Conservation (phyloP, 2,888 invertebrate species). For the Syrphus vitripennis region DNA sequence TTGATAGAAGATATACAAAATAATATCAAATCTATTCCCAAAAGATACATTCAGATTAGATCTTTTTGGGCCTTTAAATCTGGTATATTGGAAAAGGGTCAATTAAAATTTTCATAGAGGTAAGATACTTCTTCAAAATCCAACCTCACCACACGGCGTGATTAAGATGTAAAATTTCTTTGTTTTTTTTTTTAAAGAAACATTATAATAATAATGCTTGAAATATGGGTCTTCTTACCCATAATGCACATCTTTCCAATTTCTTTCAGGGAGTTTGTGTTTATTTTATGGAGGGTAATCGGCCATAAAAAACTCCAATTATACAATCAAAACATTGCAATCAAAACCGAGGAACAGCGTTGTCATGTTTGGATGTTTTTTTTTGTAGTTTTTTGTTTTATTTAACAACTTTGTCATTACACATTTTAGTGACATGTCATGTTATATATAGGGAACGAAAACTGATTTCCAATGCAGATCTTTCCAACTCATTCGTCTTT, state of each 20-base stretch:
- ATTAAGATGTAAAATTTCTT: conserved; percentile 58
- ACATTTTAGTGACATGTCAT: conserved; percentile 49
- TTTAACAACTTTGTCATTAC: conserved; percentile 49
- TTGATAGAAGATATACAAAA: conserved; percentile 7
- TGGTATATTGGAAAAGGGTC: neutral
- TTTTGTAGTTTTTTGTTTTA: neutral
- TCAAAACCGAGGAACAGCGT: conserved; percentile 9
- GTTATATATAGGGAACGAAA: conserved; percentile 19
- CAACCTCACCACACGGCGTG: conserved; percentile 28
- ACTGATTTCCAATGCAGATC: conserved; percentile 34
- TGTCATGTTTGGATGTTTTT: conserved; percentile 48
- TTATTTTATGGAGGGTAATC: conserved; percentile 36
- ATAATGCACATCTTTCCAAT: neutral
- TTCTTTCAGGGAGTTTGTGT: conserved; percentile 13
- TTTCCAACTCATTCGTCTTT: conserved; percentile 4
- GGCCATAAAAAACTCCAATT: conserved; percentile 46
- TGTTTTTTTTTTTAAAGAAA: conserved; percentile 23
- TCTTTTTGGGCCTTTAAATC: neutral
- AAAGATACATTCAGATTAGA: conserved; percentile 29
- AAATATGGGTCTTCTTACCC: conserved; percentile 34
- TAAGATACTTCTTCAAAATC: neutral
- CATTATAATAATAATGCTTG: conserved; percentile 37
- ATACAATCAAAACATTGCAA: conserved; percentile 9
- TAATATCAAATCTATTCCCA: conserved; percentile 30
- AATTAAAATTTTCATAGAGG: conserved; percentile 45